A percentile compares a stretch with the other conserved stretches of the same genome.
Evolutionary conservation across 1,140 invertebrate species (phyloP).

Genomic region (Episyrphus balteatus): DNA sequence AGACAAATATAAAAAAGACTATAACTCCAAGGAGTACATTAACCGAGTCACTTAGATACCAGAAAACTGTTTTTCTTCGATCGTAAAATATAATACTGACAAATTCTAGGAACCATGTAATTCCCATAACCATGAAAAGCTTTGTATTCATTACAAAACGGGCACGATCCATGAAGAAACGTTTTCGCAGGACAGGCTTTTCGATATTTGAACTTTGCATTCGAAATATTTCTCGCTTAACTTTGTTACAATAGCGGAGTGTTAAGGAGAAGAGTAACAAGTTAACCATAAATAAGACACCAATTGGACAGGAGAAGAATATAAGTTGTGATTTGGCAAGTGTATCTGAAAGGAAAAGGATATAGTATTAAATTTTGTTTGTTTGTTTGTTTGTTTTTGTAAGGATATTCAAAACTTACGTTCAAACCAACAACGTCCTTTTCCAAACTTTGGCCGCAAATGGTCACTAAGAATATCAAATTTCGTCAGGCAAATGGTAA

Average conservation of each 20-base stretch:
- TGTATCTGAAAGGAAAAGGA: conserved; percentile 15
- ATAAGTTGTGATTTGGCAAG: conserved; percentile 40
- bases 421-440: conserved; percentile 43
- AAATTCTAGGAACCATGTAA: conserved; percentile 57
- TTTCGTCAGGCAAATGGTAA: conserved; percentile 39
- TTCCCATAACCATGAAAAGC: conserved; percentile 63
- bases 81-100: conserved; percentile 42
- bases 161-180: conserved; percentile 51
- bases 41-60: conserved; percentile 45
- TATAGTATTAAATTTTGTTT: not conserved
- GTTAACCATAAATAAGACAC: conserved; percentile 49
- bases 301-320: conserved; percentile 51
- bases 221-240: conserved; percentile 55
- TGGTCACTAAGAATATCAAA: conserved; percentile 33
- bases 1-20: conserved; percentile 53
- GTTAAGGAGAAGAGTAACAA: conserved; percentile 56
- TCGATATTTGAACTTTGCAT: conserved; percentile 44
- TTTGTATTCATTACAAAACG: conserved; percentile 58
- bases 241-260: conserved; percentile 50
- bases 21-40: conserved; percentile 52
- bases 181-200: conserved; percentile 36
- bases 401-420: too few species aligned
- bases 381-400: not conserved
- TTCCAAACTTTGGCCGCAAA: conserved; percentile 42
- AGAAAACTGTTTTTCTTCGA: conserved; percentile 39